phyloP scores from a whole-genome alignment of 1,140 invertebrate species.

The Drosophila sproati region DNA sequence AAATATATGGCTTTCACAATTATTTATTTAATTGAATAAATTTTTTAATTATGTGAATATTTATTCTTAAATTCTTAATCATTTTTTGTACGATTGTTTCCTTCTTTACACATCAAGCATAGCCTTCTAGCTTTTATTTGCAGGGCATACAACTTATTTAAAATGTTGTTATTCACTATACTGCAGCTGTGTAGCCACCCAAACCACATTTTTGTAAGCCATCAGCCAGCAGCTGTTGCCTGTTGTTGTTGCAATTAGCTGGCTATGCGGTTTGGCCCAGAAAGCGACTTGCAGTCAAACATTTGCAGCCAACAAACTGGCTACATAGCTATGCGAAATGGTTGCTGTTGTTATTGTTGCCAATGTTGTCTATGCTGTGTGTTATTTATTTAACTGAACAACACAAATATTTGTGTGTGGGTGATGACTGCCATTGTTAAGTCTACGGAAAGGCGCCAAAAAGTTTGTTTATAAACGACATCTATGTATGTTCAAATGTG shows the following conservation, averaged over 20 bases:
- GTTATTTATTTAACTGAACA: conserved; percentile 47
- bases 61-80: neutral
- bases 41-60: neutral
- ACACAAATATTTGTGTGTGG: conserved; percentile 50
- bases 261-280: conserved; percentile 77
- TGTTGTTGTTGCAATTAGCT: conserved; percentile 71
- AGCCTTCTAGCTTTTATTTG: neutral
- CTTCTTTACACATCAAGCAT: neutral
- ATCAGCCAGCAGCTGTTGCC: conserved; percentile 43
- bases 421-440: conserved; percentile 59
- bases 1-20: neutral
- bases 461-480: conserved; percentile 50
- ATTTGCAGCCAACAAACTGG: conserved; percentile 57
- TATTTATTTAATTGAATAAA: neutral
- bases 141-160: conserved; percentile 13
- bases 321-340: conserved; percentile 43
- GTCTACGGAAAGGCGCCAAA: conserved; percentile 68
- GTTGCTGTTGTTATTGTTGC: conserved; percentile 15
- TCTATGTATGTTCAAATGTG: conserved; percentile 4
- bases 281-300: conserved; percentile 69
- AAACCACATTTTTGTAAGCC: conserved; percentile 66
- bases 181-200: conserved; percentile 50
- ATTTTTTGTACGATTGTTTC: neutral
- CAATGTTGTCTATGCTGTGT: conserved; percentile 12
- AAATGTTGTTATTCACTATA: conserved; percentile 14